phyloP scores from a whole-genome alignment of 2,113 vertebrate genomes.

The Synchiropus splendidus region DNA sequence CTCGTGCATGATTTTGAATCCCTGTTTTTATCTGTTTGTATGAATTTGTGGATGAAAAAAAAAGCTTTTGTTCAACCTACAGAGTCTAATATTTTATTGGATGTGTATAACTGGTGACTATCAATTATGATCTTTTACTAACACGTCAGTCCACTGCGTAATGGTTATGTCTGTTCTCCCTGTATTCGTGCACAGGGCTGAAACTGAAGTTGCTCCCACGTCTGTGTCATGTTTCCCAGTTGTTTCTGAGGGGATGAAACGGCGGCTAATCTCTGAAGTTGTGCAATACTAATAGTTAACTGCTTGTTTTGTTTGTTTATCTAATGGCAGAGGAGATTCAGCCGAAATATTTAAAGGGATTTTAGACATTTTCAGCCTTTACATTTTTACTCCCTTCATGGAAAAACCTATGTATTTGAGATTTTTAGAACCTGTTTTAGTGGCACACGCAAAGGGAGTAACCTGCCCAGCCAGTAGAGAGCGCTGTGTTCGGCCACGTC shows the following conservation, averaged over 20 bases:
- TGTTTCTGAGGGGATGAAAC: too few relatives aligned
- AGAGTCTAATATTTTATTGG: constrained; percentile 78
- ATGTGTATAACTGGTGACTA: constrained; percentile 94
- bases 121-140: constrained; percentile 82
- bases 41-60: constrained; percentile 65
- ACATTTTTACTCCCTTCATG: not conserved
- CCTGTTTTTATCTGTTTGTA: constrained; percentile 70
- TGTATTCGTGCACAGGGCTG: constrained; percentile 26
- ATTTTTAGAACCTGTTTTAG: constrained; percentile 9
- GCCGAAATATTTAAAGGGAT: constrained; percentile 47
- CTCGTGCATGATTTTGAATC: constrained; percentile 64
- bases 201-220: constrained; percentile 55
- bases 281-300: constrained; percentile 54
- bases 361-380: constrained; percentile 9
- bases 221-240: constrained; percentile 10
- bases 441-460: constrained; percentile 44
- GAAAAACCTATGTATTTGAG: not conserved
- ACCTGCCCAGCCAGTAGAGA: constrained; percentile 57
- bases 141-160: constrained; percentile 80
- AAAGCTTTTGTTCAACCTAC: constrained; percentile 52
- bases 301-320: constrained; percentile 42
- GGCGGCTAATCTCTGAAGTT: constrained; percentile 40
- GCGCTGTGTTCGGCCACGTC: constrained; percentile 51
- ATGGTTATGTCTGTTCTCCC: constrained; percentile 52
- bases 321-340: constrained; percentile 38